Conservation (phyloP, 2,888 invertebrate genomes). For the Entomobrya multifasciata region DNA sequence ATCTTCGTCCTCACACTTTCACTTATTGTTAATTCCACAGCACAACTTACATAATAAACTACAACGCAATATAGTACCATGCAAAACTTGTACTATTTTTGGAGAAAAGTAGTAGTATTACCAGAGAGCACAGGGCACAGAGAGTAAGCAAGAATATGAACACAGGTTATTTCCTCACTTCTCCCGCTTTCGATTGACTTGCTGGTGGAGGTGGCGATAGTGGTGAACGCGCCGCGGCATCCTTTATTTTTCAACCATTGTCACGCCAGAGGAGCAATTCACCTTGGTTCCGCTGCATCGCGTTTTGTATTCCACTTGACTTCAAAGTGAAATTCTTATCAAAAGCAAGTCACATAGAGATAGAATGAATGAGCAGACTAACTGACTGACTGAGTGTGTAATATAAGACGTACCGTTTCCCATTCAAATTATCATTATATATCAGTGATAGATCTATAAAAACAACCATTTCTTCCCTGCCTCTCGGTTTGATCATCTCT, state of each 20-base stretch:
- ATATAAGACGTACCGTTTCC: constrained; percentile 38
- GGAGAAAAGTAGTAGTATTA: too few species aligned
- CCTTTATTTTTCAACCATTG: constrained; percentile 29
- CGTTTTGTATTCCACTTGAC: constrained; percentile 58
- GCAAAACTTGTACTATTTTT: too few species aligned
- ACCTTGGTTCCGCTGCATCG: constrained; percentile 64
- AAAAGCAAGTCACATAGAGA: constrained; percentile 45
- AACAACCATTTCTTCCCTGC: constrained; percentile 10
- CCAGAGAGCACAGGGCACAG: too few species aligned
- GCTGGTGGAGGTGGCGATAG: too few species aligned
- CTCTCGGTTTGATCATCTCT: constrained; percentile 26
- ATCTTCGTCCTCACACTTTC: constrained; percentile 44
- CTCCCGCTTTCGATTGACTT: constrained; percentile 12
- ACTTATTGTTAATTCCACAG: constrained; percentile 42
- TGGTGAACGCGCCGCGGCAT: background rate
- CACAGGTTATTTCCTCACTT: constrained; percentile 1
- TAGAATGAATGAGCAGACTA: too few species aligned
- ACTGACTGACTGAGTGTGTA: constrained; percentile 19
- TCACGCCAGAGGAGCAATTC: constrained; percentile 48
- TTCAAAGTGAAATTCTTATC: constrained; percentile 67
- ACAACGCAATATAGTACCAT: too few species aligned
- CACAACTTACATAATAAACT: background rate
- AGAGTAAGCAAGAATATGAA: background rate
- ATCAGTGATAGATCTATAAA: constrained; percentile 52
- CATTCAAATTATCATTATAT: constrained; percentile 64